Conservation (phyloP, 2,888 invertebrate species). For the Leucoma salicis region DNA sequence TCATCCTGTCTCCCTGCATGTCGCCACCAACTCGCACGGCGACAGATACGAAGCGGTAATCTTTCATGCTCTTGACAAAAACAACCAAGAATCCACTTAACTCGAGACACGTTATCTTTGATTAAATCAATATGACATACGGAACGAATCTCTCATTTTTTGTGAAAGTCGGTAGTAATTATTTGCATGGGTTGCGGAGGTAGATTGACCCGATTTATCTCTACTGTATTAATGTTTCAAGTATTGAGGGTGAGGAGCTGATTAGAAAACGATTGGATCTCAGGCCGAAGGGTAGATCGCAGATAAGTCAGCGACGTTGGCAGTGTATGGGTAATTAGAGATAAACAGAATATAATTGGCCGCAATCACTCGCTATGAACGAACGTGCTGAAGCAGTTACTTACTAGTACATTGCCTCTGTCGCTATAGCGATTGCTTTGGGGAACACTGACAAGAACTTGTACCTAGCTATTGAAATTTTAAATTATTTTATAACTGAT, state of each 20-base stretch:
- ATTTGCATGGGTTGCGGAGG: conserved; percentile 35
- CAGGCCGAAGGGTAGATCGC: conserved; percentile 77
- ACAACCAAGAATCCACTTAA: conserved; percentile 49
- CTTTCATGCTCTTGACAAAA: conserved; percentile 47
- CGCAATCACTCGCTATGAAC: conserved; percentile 72
- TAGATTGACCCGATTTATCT: conserved; percentile 51
- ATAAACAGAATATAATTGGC: conserved; percentile 82
- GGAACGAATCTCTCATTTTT: conserved; percentile 51
- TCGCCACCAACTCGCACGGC: conserved; percentile 18
- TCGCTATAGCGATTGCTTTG: no score
- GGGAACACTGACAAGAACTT: no score
- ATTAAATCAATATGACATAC: conserved; percentile 52
- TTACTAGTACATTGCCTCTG: conserved; percentile 25
- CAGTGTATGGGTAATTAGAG: conserved; percentile 81
- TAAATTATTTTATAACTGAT: no score
- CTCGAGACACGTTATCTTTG: conserved; percentile 45
- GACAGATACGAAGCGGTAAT: conserved; percentile 43
- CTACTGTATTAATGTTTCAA: conserved; percentile 60
- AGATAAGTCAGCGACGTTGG: conserved; percentile 74
- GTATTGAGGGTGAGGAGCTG: conserved; percentile 70
- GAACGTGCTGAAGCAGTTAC: conserved; percentile 61
- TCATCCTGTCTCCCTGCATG: conserved; percentile 38
- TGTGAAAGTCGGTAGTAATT: conserved; percentile 43
- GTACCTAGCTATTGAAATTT: no score
- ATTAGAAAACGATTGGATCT: conserved; percentile 76